Percentiles rank a stretch among this genome's conserved stretches.
Conservation (phyloP, 2,888 invertebrate genomes). For the Cheilosia grossa region DNA sequence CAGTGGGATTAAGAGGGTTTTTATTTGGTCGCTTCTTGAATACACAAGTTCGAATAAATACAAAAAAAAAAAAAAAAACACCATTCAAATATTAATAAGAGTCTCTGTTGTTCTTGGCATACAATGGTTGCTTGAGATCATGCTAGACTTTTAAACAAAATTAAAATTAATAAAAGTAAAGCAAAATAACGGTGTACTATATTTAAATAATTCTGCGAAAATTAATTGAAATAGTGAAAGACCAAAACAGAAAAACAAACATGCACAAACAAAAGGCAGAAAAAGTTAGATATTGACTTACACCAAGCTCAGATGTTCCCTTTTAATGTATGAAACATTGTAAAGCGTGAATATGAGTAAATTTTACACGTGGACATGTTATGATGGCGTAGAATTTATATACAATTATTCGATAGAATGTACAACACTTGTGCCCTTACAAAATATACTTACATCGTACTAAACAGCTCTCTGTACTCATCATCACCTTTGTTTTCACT, state of each 20-base stretch:
- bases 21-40: no score
- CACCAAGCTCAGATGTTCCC: constrained; percentile 97
- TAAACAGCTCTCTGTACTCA: constrained; percentile 95
- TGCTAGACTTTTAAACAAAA: not conserved
- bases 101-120: no score
- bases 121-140: no score
- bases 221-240: constrained; percentile 11
- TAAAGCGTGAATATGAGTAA: constrained; percentile 71
- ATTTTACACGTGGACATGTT: constrained; percentile 64
- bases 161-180: not conserved
- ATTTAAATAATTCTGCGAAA: constrained; percentile 5
- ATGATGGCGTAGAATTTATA: constrained; percentile 56
- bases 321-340: constrained; percentile 81
- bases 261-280: constrained; percentile 49
- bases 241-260: not conserved
- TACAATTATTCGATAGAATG: constrained; percentile 47
- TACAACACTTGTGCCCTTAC: not conserved
- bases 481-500: constrained; percentile 97
- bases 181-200: not conserved
- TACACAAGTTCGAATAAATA: no score
- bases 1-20: no score
- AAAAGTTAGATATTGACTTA: constrained; percentile 86
- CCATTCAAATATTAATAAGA: no score
- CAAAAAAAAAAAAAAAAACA: no score
- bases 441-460: constrained; percentile 93